These are phyloP conservation scores for Reinhardtius hippoglossoides DNA, from an alignment of 2,113 vertebrate genomes.

Conservation along the genomic window DNA sequence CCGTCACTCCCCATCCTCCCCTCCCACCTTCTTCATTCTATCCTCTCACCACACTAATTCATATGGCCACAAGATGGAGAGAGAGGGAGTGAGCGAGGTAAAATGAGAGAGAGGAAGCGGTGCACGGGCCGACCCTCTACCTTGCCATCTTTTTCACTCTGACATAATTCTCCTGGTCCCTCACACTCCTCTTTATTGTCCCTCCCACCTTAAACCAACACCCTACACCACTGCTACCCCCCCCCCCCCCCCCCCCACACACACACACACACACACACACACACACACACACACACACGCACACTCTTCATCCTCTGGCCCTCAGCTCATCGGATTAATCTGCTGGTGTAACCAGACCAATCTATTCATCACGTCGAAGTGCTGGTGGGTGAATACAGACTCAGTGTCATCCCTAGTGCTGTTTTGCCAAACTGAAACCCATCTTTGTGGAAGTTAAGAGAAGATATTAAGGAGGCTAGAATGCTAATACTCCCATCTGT, in stretches of 20 bases:
- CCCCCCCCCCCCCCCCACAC: no score
- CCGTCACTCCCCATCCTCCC: conserved; percentile 83
- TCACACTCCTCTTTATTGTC: conserved; percentile 82
- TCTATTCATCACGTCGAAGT: conserved; percentile 84
- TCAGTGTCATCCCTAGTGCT: conserved; percentile 82
- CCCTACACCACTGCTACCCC: conserved; percentile 17
- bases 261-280: conserved; percentile 12
- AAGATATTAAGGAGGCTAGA: conserved; percentile 60
- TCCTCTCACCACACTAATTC: conserved; percentile 86
- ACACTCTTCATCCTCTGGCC: conserved; percentile 34
- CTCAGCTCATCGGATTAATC: conserved; percentile 83
- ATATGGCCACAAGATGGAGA: conserved; percentile 89
- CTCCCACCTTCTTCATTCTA: conserved; percentile 78
- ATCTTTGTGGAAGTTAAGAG: conserved; percentile 15
- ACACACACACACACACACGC: conserved; percentile 13
- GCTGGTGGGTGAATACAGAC: conserved; percentile 82
- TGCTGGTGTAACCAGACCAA: conserved; percentile 82
- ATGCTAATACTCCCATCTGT: conserved; percentile 17
- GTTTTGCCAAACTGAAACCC: conserved; percentile 12
- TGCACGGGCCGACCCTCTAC: conserved; percentile 50
- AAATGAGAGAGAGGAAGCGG: conserved; percentile 35
- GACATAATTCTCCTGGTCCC: conserved; percentile 84
- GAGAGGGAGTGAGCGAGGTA: conserved; percentile 47
- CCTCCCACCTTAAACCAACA: conserved; percentile 65
- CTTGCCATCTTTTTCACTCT: conserved; percentile 88